Conservation (phyloP, 2,888 invertebrate genomes). For the Antheraea assamensis region DNA sequence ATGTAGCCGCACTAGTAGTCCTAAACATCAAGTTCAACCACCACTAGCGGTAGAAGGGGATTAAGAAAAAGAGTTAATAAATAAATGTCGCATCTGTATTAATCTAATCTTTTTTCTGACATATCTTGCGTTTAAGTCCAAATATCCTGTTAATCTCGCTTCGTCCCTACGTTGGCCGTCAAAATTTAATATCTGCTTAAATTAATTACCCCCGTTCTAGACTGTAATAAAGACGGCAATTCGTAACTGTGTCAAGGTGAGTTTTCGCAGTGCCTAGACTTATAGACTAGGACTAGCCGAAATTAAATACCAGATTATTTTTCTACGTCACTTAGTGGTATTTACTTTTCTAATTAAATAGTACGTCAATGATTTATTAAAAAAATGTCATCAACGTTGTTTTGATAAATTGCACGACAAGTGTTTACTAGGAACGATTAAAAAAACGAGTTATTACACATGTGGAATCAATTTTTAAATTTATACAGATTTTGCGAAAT, state of each 20-base stretch:
- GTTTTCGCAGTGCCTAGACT: not conserved
- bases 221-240: not conserved
- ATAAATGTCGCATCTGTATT: not conserved
- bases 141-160: conserved; percentile 27
- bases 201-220: conserved; percentile 33
- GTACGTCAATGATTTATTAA: not conserved
- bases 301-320: not conserved
- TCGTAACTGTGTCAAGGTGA: conserved; percentile 5
- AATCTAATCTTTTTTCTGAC: not conserved
- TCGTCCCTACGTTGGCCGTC: conserved; percentile 36
- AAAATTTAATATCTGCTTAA: conserved; percentile 48
- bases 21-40: no score
- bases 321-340: not conserved
- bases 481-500: no score
- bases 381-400: no score
- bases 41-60: no score
- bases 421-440: no score
- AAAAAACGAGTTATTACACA: no score
- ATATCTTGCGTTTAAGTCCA: conserved; percentile 12
- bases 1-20: no score
- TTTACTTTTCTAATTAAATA: not conserved
- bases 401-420: no score
- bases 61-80: no score
- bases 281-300: not conserved
- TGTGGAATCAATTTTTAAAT: no score